Percentiles rank a stretch among this genome's conserved stretches.
Evolutionary conservation across 1,140 invertebrate species (phyloP).

Genomic region (Conopomorpha cramerella): DNA sequence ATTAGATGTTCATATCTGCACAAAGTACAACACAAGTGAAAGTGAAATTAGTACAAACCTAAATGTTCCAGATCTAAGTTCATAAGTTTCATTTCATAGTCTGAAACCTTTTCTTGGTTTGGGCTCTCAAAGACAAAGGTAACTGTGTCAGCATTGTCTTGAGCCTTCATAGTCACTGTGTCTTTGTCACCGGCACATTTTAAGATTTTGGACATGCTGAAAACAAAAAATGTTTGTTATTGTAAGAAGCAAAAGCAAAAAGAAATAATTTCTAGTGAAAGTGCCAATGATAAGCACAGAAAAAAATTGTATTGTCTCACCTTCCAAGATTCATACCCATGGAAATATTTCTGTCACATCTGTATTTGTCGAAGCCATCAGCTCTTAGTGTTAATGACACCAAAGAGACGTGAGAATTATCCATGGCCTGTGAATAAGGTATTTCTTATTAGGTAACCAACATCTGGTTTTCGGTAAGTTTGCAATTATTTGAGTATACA

Average conservation of each 20-base stretch:
- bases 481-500: too few species aligned
- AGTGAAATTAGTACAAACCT: too few species aligned
- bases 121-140: constrained; percentile 96
- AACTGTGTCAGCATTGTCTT: constrained; percentile 95
- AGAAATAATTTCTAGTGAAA: too few species aligned
- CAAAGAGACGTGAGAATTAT: constrained; percentile 97
- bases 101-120: constrained; percentile 92
- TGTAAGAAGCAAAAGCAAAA: too few species aligned
- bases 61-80: constrained; percentile 98
- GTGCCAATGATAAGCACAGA: too few species aligned
- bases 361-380: constrained; percentile 98
- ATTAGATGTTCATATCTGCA: too few species aligned
- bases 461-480: too few species aligned
- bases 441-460: too few species aligned
- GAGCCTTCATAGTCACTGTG: constrained; percentile 93
- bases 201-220: constrained; percentile 94
- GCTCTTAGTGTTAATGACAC: constrained; percentile 91
- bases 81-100: constrained; percentile 99
- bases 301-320: constrained; percentile 61
- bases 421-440: constrained; percentile 93
- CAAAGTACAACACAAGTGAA: too few species aligned
- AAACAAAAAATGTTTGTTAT: constrained; percentile 36
- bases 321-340: constrained; percentile 96
- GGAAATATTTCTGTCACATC: constrained; percentile 96
- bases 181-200: constrained; percentile 96